phyloP scores from a whole-genome alignment of 2,888 invertebrate genomes.

The Drosophila nr. perissopoda region DNA sequence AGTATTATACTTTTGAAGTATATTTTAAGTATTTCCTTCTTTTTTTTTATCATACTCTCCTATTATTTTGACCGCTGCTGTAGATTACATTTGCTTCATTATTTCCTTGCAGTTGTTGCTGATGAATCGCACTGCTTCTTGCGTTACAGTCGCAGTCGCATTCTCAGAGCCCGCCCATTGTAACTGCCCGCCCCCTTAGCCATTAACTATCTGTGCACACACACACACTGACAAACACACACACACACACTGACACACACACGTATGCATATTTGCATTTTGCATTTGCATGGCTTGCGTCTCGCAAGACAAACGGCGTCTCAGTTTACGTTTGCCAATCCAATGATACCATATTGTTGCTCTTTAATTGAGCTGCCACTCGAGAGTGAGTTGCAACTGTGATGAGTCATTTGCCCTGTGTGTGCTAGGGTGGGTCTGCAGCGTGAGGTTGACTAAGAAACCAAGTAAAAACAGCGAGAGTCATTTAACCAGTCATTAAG shows the following conservation, averaged over 20 bases:
- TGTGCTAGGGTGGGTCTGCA: conserved; percentile 9
- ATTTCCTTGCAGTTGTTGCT: conserved; percentile 1
- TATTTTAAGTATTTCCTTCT: neutral
- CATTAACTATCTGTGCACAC: conserved; percentile 5
- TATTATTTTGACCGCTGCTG: neutral
- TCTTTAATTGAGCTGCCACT: conserved; percentile 51
- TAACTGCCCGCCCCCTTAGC: neutral
- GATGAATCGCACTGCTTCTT: conserved; percentile 4
- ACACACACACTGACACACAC: neutral
- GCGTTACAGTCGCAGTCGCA: neutral
- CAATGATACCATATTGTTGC: conserved; percentile 48
- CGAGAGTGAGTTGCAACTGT: conserved; percentile 26
- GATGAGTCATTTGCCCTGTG: conserved; percentile 47
- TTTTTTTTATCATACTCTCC: neutral
- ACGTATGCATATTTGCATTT: neutral
- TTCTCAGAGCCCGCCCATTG: conserved; percentile 3
- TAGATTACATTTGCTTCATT: neutral
- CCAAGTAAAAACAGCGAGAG: conserved; percentile 16
- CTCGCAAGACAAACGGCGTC: conserved; percentile 39
- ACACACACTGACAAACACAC: neutral
- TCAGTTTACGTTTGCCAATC: conserved; percentile 54
- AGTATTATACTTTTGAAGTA: neutral
- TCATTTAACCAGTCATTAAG: conserved; percentile 11
- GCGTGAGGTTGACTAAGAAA: neutral
- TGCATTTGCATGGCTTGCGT: conserved; percentile 54